Evolutionary conservation across 1,140 invertebrate genomes (phyloP), one percentile per base, ranked within the genome.

Genomic region (Grapholita molesta): DNA sequence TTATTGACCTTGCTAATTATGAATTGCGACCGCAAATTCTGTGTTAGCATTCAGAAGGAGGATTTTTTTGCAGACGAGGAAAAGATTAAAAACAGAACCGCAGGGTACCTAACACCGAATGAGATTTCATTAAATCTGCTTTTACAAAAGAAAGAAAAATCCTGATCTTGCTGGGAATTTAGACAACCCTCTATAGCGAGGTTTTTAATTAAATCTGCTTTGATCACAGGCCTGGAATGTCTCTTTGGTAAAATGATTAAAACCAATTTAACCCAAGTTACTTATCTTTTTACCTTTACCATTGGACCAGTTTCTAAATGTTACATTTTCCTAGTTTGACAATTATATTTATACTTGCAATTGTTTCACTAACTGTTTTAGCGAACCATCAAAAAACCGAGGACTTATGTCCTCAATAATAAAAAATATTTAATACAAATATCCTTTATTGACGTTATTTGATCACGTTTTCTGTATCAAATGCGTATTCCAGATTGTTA

Each of bases 151-250:
- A 83, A 77, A 76, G 57, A 78, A 82, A 83, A 88, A 83, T 81
- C 75, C 77, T 67, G 72, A 68, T 75, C 70, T 78, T 76, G 72
- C 82, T 85, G 78, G 82, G 84, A 84, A 86, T 86, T 86, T 86
- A 85, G 84, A 85, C 80, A 84, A 83, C 72, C 78, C 74, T 81
- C 80, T 83, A 81, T 83, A 80, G 80, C 79, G 80, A 88, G 79
- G 77, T 82, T 89, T 86, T 84, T 89, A 87, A 87, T 87, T 89
- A 85, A 89, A 87, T 79, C 77, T 75, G 73, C 84, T 89, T 89
- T 89, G 86, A 89, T 84, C 86, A 82, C 72, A 77, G 73, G 71
- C 79, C 75, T 78, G 84, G 83, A 86, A 87, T 86, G 81, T 89
- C 84, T 76, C 83, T 76, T 74, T 73, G 75, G 79, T 79, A 74